Evolutionary conservation across 2,888 invertebrate genomes (phyloP).

Genomic region (Ischnura elegans): DNA sequence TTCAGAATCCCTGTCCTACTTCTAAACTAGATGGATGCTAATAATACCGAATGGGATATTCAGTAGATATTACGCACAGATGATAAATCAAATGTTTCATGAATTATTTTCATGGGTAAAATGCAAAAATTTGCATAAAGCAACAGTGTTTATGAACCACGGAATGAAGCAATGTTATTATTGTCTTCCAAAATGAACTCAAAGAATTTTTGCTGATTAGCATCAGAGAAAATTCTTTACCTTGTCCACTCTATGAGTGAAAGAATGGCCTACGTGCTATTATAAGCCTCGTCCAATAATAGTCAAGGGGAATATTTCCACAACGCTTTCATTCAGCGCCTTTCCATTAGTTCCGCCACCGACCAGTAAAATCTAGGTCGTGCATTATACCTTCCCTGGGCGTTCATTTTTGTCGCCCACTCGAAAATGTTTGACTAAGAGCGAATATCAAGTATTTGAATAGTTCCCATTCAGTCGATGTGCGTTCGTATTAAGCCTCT

Average conservation of each 20-base stretch:
- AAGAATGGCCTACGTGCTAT: neutral
- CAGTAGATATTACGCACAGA: no score
- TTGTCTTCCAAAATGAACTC: no score
- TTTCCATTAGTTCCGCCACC: slow-evolving; percentile 2
- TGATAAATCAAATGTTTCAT: no score
- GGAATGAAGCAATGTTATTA: no score
- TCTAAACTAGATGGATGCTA: no score
- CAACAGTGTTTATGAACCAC: no score
- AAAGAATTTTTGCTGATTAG: no score
- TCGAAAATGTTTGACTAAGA: neutral
- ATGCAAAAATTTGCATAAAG: neutral
- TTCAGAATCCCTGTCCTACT: no score
- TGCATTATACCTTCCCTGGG: neutral
- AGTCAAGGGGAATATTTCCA: neutral
- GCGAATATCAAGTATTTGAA: neutral
- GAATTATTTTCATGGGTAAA: no score
- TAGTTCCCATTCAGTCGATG: neutral
- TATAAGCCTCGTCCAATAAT: neutral
- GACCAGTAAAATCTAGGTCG: neutral
- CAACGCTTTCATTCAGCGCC: neutral
- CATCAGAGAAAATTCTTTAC: no score
- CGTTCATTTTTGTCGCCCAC: neutral
- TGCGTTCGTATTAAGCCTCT: neutral
- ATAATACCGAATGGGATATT: no score
- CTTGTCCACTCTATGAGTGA: no score